Evolutionary conservation across 2,113 vertebrate genomes (phyloP), one percentile per base, ranked within the genome.

Genomic region (Tichodroma muraria): DNA sequence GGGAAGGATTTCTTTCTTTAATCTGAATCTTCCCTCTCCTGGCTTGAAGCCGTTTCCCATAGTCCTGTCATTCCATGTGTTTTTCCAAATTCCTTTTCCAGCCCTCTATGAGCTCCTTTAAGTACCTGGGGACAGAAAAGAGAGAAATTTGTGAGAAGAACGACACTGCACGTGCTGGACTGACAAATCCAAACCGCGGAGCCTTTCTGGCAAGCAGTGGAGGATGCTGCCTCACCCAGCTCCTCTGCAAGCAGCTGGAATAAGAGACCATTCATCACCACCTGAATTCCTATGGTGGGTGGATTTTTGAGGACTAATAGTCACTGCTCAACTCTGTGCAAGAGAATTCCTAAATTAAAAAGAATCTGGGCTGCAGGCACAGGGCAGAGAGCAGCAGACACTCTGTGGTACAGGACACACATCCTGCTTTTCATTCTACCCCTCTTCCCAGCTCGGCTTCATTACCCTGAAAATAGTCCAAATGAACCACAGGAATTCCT

Each of bases 351-450:
- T 35, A 15, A 68, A 54, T 27, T 30, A 20, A 63, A 19, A 68
- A 49, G 30, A 31, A 56, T 17, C 5, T 37, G 38, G 47, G 31
- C 21, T 49, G 63, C 47, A 86, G 77, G 38, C 61, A 21, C 14
- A 7, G 35, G 33, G 23, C 31, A 38, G 45, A n/a, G 25, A 33
- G 47, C 20, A 82, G 65, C 28, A 78, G 40, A 10, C 9, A 7
- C 15, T 14, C 24, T 42, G 3, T 4, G 2, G 6, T 31, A 24
- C 25, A 28, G 56, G 16, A 6, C 3, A 2, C 3, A 1, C 17
- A 22, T 72, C 60, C 42, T 63, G 42, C 42, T 49, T 80, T 57
- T 61, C 16, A 12, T 28, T 38, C 47, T 16, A 10, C 11, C 9
- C 22, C 15, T 75, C 45, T 38, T 42, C 56, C 33, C 56, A 38